phyloP scores from a whole-genome alignment of 2,113 vertebrate species.

The Podilymbus podiceps region DNA sequence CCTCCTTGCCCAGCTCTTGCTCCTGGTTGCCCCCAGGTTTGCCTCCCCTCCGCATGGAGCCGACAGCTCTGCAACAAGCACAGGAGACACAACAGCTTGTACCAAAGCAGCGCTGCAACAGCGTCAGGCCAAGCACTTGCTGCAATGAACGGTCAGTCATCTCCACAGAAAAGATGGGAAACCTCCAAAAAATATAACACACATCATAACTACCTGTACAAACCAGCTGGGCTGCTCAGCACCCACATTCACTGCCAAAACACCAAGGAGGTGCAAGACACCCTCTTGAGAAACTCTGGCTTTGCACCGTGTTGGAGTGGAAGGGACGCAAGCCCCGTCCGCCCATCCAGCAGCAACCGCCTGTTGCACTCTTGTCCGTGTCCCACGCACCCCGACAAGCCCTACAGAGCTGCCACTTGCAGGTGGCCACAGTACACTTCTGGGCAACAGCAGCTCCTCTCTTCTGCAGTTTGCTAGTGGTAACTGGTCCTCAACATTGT shows the following conservation, averaged over 20 bases:
- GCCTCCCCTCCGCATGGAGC: accelerated
- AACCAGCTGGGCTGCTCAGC: neutral
- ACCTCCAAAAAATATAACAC: neutral
- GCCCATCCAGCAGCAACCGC: accelerated
- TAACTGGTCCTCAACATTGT: accelerated
- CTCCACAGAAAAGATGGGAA: neutral
- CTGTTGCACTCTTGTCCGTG: neutral
- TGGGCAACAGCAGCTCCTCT: neutral
- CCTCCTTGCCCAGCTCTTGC: neutral
- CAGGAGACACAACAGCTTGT: accelerated
- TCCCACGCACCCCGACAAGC: neutral
- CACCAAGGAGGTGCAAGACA: neutral
- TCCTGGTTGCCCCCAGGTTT: accelerated
- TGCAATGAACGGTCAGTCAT: neutral
- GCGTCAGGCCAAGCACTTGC: neutral
- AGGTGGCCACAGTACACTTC: neutral
- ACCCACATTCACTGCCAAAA: accelerated
- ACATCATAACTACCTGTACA: neutral
- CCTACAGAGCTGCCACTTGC: neutral
- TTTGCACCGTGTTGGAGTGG: neutral
- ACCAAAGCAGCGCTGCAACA: neutral
- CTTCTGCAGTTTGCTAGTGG: accelerated
- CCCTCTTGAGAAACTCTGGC: accelerated
- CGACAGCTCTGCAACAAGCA: accelerated
- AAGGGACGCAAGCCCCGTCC: accelerated